Evolutionary conservation across 2,888 invertebrate genomes (phyloP), one percentile per base, ranked within the genome.

Genomic region (Pyrrhia umbra): DNA sequence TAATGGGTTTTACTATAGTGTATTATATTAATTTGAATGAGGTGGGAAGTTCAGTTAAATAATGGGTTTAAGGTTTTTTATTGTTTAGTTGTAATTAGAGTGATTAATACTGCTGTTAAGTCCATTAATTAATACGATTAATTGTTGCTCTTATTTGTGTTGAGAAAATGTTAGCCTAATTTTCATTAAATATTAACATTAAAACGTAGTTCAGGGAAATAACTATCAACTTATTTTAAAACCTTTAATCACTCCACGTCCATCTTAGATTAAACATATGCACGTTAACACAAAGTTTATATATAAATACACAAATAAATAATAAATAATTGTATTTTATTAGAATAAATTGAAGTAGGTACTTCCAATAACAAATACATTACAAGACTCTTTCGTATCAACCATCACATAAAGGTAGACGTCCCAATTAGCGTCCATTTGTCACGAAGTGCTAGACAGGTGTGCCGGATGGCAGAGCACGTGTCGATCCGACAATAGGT

Each of bases 401-500:
- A 47, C 57, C 43, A 68, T 52, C 51, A 47, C 56, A 76, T 69
- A 83, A 79, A 81, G 75, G 78, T 78, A 82, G 76, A 83, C 71
- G 68, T 70, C 55, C 73, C 77, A 70, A 77, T 82, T 80, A 85
- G 74, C 79, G 80, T 77, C 67, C 76, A 88, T 88, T 87, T 81
- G 81, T 88, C 85, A 86, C 79, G 75, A 82, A 79, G 73, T 75
- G 79, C 81, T 81, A 83, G 81, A 82, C 90, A 90, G 90, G 90
- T 90, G 89, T 88, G 84, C 88, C 88, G 89, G 88, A 88, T 85
- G 83, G 83, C 77, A 56, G 60, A 83, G 87, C 87, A 88, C 90
- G 88, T 88, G 89, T 87, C 79, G 52, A 59, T 66, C 54, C 79
- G 75, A 86, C 83, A 85, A 85, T 85, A 80, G 75, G 67, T 79